Conservation (phyloP, 2,797 vertebrate genomes). For the Streptopelia turtur region DNA sequence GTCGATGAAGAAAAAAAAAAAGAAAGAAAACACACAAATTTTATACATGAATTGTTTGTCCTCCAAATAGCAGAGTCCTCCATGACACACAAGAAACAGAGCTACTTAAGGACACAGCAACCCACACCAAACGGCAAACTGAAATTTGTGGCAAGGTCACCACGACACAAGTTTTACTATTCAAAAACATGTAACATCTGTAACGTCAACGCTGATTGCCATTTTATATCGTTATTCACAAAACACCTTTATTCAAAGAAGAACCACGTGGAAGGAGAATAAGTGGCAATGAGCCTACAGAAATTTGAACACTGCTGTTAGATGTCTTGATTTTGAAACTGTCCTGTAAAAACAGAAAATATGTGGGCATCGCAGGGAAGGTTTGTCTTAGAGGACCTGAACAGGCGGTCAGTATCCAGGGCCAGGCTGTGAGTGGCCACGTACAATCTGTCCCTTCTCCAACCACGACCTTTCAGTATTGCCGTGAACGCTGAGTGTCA, state of each 20-base stretch:
- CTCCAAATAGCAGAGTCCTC: background rate
- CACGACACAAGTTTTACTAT: background rate
- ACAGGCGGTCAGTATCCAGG: background rate
- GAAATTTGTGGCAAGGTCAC: background rate
- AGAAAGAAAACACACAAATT: background rate
- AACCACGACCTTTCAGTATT: fast-evolving
- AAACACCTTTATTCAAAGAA: background rate
- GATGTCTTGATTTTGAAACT: background rate
- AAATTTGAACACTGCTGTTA: background rate
- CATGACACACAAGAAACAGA: background rate
- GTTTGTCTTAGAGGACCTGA: background rate
- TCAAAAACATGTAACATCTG: background rate
- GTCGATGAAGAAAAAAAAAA: background rate
- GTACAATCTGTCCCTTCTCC: background rate
- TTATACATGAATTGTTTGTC: background rate
- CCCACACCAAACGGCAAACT: background rate
- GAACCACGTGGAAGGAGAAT: background rate
- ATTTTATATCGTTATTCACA: background rate
- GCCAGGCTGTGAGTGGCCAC: background rate
- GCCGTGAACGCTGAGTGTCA: background rate
- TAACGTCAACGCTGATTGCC: background rate
- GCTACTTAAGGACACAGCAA: background rate
- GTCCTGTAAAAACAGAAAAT: background rate
- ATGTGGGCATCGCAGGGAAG: background rate
- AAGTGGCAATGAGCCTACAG: background rate